Evolutionary conservation across 2,888 invertebrate genomes (phyloP).

Genomic region (Heliconius charithonia): DNA sequence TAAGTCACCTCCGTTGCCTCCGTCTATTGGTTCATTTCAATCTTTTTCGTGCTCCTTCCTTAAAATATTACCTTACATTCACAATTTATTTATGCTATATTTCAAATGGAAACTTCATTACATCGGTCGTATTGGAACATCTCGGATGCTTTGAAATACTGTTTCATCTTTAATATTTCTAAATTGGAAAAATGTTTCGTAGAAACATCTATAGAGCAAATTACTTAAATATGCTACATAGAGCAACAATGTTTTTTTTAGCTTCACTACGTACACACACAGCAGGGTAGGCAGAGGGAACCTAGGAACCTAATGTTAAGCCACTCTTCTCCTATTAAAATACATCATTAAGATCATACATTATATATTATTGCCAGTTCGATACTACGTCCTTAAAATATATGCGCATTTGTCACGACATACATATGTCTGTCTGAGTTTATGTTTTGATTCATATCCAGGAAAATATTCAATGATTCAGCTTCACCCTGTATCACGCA

Average conservation of each 20-base stretch:
- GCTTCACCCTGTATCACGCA: neutral
- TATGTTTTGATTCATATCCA: neutral
- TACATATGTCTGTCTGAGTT: neutral
- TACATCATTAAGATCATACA: no score
- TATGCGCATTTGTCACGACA: neutral
- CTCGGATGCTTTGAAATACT: slow-evolving; percentile 27
- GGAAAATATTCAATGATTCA: neutral
- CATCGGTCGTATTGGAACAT: slow-evolving; percentile 26
- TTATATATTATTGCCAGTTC: no score
- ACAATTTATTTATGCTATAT: slow-evolving; percentile 36
- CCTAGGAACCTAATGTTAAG: no score
- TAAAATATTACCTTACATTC: slow-evolving; percentile 33
- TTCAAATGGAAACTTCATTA: slow-evolving; percentile 35
- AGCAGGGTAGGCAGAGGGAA: no score
- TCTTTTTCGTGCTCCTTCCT: slow-evolving; percentile 33
- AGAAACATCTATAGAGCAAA: neutral
- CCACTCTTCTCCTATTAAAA: no score
- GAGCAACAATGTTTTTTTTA: no score
- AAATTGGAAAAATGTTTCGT: slow-evolving; percentile 3
- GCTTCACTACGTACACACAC: no score
- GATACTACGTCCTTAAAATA: neutral
- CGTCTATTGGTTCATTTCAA: slow-evolving; percentile 38
- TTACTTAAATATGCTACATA: neutral
- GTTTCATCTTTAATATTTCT: slow-evolving; percentile 18
- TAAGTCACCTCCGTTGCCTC: slow-evolving; percentile 9